A percentile compares a stretch with the other conserved stretches of the same genome.
These are phyloP conservation scores for Mylabris sibirica DNA, from an alignment of 2,888 invertebrate species.

Conservation along the genomic window DNA sequence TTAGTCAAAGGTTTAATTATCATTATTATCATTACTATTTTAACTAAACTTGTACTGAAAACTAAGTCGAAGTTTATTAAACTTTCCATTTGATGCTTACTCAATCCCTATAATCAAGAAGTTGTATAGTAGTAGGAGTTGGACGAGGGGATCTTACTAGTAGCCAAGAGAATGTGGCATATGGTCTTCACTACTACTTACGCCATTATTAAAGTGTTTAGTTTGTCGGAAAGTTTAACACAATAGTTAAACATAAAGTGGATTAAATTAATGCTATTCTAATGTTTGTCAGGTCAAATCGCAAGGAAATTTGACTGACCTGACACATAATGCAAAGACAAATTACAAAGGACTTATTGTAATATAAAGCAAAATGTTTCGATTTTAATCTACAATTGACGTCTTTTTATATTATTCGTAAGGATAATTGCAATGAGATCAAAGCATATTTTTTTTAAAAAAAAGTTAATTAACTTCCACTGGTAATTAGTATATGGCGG, in stretches of 20 bases:
- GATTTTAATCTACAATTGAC: too few relatives aligned
- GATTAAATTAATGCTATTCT: conserved; percentile 19
- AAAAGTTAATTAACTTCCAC: too few relatives aligned
- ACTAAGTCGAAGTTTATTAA: conserved; percentile 17
- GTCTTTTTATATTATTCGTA: too few relatives aligned
- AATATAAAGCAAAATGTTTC: too few relatives aligned
- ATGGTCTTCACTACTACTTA: conserved; percentile 24
- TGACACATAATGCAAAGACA: neutral
- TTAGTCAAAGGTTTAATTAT: neutral
- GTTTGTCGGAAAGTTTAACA: conserved; percentile 14
- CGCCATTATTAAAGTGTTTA: conserved; percentile 24
- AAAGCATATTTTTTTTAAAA: too few relatives aligned
- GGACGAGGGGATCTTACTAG: conserved; percentile 21
- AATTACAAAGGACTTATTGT: neutral
- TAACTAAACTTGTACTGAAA: neutral
- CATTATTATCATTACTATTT: neutral
- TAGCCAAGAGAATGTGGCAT: conserved; percentile 23
- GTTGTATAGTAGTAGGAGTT: conserved; percentile 11
- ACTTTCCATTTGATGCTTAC: conserved; percentile 22
- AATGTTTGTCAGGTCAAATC: conserved; percentile 1
- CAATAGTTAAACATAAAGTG: conserved; percentile 19
- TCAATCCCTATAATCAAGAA: conserved; percentile 29
- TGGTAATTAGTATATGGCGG: too few relatives aligned
- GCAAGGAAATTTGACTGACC: neutral
- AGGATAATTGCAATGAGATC: too few relatives aligned